A percentile compares a stretch with the other conserved stretches of the same genome.
Evolutionary conservation across 2,888 invertebrate species (phyloP).

Genomic region (Agrenia bidenticulata): DNA sequence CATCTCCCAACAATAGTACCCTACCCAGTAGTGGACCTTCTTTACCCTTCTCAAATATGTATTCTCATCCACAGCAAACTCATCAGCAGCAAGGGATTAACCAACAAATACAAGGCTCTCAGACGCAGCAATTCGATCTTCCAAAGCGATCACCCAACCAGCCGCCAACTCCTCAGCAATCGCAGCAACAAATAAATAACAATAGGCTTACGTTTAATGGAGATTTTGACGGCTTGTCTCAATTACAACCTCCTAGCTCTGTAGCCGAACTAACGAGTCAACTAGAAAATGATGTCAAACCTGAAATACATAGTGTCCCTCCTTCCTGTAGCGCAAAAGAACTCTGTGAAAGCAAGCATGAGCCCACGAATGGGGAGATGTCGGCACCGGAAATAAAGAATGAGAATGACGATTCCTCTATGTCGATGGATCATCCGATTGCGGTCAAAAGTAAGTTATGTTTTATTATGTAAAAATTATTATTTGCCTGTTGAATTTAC

Average conservation of each 20-base stretch:
- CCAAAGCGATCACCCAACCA: slow-evolving; percentile 52
- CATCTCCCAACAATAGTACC: slow-evolving; percentile 49
- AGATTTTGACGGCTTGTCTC: slow-evolving; percentile 43
- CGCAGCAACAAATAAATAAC: slow-evolving; percentile 36
- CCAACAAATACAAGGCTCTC: slow-evolving; percentile 55
- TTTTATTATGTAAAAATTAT: no score
- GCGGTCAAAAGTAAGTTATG: slow-evolving; percentile 35
- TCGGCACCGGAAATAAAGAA: slow-evolving; percentile 56
- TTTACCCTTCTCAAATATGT: slow-evolving; percentile 30
- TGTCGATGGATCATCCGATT: slow-evolving; percentile 26
- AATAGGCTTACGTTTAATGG: slow-evolving; percentile 50
- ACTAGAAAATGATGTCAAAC: slow-evolving; percentile 48
- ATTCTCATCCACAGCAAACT: slow-evolving; percentile 29
- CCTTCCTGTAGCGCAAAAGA: slow-evolving; percentile 27
- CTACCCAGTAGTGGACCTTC: slow-evolving; percentile 27
- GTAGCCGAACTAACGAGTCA: slow-evolving; percentile 45
- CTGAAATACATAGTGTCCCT: slow-evolving; percentile 46
- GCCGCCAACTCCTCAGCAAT: slow-evolving; percentile 61
- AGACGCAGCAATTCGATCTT: slow-evolving; percentile 52
- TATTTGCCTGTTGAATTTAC: no score
- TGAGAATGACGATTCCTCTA: slow-evolving; percentile 56
- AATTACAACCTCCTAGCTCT: slow-evolving; percentile 41
- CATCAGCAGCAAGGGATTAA: slow-evolving; percentile 37
- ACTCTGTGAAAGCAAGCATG: slow-evolving; percentile 44
- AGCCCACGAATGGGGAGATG: slow-evolving; percentile 54